Evolutionary conservation across 2,797 vertebrate species (phyloP).

Genomic region (Gymnoscopelus microlampas): DNA sequence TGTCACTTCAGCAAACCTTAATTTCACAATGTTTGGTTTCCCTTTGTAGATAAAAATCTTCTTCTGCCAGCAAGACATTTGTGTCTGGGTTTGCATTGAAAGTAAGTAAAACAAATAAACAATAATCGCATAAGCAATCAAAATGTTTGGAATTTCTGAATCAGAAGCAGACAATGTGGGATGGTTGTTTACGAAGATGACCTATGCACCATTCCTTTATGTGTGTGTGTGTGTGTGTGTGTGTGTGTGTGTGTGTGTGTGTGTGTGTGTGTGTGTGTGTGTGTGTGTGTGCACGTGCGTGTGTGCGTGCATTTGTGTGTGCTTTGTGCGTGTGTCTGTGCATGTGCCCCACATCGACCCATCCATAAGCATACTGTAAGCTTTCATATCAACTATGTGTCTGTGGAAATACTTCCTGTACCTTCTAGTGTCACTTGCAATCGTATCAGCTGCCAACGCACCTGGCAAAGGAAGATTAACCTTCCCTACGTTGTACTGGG

Average conservation of each 20-base stretch:
- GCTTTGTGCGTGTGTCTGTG: constrained; percentile 2
- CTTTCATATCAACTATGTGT: constrained; percentile 51
- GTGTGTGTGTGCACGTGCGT: constrained; percentile 7
- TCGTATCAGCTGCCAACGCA: constrained; percentile 61
- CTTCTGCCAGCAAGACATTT: constrained; percentile 63
- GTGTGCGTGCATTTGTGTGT: constrained; percentile 9
- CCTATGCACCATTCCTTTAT: constrained; percentile 51
- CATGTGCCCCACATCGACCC: no score
- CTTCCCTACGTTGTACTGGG: constrained; percentile 50
- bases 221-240: constrained; percentile 7
- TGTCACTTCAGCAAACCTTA: constrained; percentile 60
- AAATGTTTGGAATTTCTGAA: constrained; percentile 70
- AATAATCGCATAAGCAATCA: constrained; percentile 60
- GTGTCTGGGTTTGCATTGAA: constrained; percentile 56
- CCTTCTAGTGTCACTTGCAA: constrained; percentile 58
- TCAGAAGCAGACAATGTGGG: constrained; percentile 72
- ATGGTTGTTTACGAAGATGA: constrained; percentile 57
- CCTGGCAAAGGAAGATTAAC: constrained; percentile 62
- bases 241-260: not conserved
- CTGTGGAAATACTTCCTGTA: constrained; percentile 57
- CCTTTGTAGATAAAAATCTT: constrained; percentile 62
- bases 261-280: constrained; percentile 5
- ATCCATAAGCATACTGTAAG: no score
- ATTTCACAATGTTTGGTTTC: constrained; percentile 73
- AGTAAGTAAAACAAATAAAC: constrained; percentile 74